Evolutionary conservation across 2,113 vertebrate species (phyloP), one percentile per base, ranked within the genome.

Genomic region (Amia ocellicauda): DNA sequence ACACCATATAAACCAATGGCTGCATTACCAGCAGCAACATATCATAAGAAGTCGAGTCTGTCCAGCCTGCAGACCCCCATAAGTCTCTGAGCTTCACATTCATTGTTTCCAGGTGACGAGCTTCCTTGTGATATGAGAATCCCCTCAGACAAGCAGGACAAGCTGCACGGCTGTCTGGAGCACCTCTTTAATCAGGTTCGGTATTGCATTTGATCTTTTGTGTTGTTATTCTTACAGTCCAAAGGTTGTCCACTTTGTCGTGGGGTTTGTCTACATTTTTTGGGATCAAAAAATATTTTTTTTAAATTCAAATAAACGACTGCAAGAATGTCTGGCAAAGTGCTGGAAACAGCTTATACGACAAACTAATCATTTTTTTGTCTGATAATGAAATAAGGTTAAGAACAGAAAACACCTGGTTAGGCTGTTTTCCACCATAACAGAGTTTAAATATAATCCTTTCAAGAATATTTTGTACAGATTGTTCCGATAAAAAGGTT

Each of bases 101-200:
- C 5, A 36, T 43, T 41, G 11, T 43, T 10, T 66, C 29, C 67
- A 99, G 97, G 96, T 13, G 96, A 99, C 0, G 96, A 99, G 76
- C 85, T 98, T 73, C 96, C 97, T 0, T 98, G 80, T 79, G 96
- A 98, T 76, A 98, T 99, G 93, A 91, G 96, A 74, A 98, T 99
- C 70, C 83, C 96, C 3, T 91, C 89, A 1, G 96, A 99, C 79
- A 98, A 98, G 60, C 97, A 99, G 81, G 97, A 99, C 83, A 99
- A 98, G 72, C 88, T 99, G 4, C 97, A 99, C 0, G 95, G 97
- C 66, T 99, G 95, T 73, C 90, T 98, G 31, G 97, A 99, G 63
- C 96, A 99, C 66, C 96, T 99, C 64, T 99, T 98, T 73, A 98
- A 98, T 79, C 96, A 98, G 92, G 96, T 97, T 19, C 23, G 19